Base-by-base conservation (phyloP, 2,888 invertebrate genomes). In the Fissipunctia ypsillon region DNA sequence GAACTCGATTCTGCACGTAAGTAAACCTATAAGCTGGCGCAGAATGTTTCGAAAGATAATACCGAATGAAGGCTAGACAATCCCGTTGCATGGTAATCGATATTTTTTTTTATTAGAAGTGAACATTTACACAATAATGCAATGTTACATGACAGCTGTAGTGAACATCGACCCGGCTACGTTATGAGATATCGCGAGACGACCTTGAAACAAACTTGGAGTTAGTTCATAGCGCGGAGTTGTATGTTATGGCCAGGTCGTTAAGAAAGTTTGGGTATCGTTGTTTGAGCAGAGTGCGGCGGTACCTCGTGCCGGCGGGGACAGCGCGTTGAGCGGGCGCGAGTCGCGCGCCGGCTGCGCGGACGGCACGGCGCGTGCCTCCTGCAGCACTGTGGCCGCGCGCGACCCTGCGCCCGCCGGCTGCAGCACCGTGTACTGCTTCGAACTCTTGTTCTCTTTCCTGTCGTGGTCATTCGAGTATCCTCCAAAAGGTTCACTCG, bases 391-490 rank as follows among this genome's bases (percentile, higher is more conserved):
- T 54, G 98, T 98, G 64, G 98, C 98, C 0, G 98, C 98, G 66
- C 98, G 97, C 35, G 98, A 98, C 6, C 98, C 98, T 0, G 97
- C 97, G 45, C 97, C 98, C 19, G 98, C 98, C 1, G 98, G 98
- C 93, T 98, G 98, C 81, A 98, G 96, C 85, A 98, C 98, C 78
- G 98, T 98, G 91, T 98, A 98, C 92, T 98, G 98, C 94, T 98
- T 98, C 78, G 97, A 97, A 16, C 95, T 96, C 80, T 93, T 95
- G 80, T 92, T 90, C 72, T 90, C 86, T 9, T 92, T 93, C 90
- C 90, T 96, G 86, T 92, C 97, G 89, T 91, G 96, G 87, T 91
- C 96, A 48, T 96, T 96, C 22, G 97, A 97, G 89, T 97, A 98
- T 0, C 97, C 98, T 0, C 98, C 98, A 88, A 98, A 98, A 10